Base-by-base conservation (phyloP, 92 coral and sea anemone genomes). In the Chrysogorgia sp. region DNA sequence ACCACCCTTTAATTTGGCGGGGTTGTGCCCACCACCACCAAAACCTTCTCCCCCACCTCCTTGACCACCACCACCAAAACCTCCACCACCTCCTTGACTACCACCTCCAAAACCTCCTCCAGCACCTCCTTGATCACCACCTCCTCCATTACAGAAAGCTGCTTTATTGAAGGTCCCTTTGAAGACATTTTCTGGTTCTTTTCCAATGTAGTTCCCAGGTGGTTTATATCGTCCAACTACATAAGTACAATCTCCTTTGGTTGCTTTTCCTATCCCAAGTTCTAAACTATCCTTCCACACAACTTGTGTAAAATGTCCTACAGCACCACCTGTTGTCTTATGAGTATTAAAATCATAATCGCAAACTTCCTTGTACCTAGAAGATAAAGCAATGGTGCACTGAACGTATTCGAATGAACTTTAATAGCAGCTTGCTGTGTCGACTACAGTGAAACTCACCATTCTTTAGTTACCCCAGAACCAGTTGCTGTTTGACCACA, bases 171-270 rank as follows among this genome's bases (percentile, higher is more conserved):
- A 72, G 1, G 79, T 31, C 10, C 97, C 97, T 67, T 67, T 59
- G 12, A 64, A 77, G 29, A 93, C 97, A 66, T 93, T 93, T 33
- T 70, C 66, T 33, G 40, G 64, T 63, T 88, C 89, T 29, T 81
- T 71, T 10, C 83, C 91, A 0, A 77, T 22, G 22, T 74, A 82
- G 82, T 91, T 91, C 30, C 96, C 96, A 0, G 88, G 77, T 12
- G 81, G 87, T 40, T 87, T 84, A 75, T 94, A 94, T 23, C 98
- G 92, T 15, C 94, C 98, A 7, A 94, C 98, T 19, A 94, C 87
- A 30, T 87, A 90, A 2, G 97, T 86, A 50, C 97, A 94, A 19
- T 81, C 81, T 26, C 82, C 86, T 35, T 74, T 86, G 28, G 85
- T 85, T 0, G 92, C 97, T 35, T 79, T 84, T 7, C 97, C 97